A percentile compares a stretch with the other conserved stretches of the same genome.
These are phyloP conservation scores for Eolophus roseicapilla DNA, from an alignment of 2,113 vertebrate species.

Conservation along the genomic window DNA sequence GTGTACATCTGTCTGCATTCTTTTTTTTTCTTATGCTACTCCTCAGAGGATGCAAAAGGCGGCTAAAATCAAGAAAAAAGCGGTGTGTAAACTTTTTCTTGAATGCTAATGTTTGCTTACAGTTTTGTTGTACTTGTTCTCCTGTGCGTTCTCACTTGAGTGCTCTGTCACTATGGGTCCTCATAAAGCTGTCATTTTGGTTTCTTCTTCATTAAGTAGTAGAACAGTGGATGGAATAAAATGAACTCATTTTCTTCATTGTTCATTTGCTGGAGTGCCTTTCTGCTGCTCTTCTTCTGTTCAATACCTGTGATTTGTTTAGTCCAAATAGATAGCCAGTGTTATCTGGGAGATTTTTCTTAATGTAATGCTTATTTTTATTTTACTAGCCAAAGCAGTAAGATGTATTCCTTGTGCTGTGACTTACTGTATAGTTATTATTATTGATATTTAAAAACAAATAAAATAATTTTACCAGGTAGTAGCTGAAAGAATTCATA, in stretches of 20 bases:
- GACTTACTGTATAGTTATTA: neutral
- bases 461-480: neutral
- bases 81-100: constrained; percentile 90
- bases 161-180: neutral
- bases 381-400: neutral
- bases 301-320: neutral
- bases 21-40: constrained; percentile 77
- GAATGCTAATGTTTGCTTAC: constrained; percentile 16
- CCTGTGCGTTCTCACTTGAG: neutral
- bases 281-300: neutral
- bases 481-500: neutral
- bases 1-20: constrained; percentile 73
- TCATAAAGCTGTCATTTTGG: neutral
- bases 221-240: neutral
- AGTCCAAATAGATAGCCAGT: neutral
- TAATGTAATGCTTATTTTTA: neutral
- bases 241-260: neutral
- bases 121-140: constrained; percentile 29
- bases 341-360: neutral
- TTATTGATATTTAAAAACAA: neutral
- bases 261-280: neutral
- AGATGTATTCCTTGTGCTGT: neutral
- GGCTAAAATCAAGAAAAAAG: constrained; percentile 99
- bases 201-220: neutral
- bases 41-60: constrained; percentile 99